Percentiles rank a stretch among this genome's conserved stretches.
These are phyloP conservation scores for Sorex araneus DNA, from an alignment of 2,113 vertebrate genomes.

Conservation along the genomic window DNA sequence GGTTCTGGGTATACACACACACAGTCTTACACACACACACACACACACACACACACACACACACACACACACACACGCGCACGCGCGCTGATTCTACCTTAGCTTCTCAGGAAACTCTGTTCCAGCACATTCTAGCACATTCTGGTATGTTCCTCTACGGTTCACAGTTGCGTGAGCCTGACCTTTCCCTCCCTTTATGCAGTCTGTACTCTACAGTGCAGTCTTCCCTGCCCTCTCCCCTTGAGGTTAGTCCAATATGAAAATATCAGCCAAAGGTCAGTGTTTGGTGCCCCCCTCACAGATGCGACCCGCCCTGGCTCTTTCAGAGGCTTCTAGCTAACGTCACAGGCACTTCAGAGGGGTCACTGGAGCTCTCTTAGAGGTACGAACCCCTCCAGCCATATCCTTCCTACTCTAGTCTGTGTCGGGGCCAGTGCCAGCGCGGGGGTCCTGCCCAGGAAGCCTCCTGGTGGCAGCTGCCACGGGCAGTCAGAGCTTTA, in stretches of 20 bases:
- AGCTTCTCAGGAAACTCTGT: neutral
- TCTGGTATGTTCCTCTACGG: neutral
- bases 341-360: no score
- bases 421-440: neutral
- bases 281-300: neutral
- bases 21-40: neutral
- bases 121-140: slow-evolving; percentile 18
- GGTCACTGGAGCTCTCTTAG: no score
- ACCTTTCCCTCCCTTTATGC: slow-evolving; percentile 1
- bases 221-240: neutral
- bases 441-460: rapidly evolving
- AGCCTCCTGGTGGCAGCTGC: rapidly evolving
- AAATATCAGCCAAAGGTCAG: neutral
- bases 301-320: neutral
- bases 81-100: neutral
- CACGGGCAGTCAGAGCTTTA: no score
- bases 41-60: neutral
- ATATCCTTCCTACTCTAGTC: neutral
- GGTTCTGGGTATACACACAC: neutral
- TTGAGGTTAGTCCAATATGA: neutral
- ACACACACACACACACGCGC: no score
- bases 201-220: neutral
- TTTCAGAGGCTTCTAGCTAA: neutral
- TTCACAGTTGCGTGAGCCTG: neutral
- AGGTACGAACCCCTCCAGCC: no score